Percentiles rank a stretch among this genome's conserved stretches.
Conservation (phyloP, 2,113 vertebrate species). For the Toxotes jaculatrix region DNA sequence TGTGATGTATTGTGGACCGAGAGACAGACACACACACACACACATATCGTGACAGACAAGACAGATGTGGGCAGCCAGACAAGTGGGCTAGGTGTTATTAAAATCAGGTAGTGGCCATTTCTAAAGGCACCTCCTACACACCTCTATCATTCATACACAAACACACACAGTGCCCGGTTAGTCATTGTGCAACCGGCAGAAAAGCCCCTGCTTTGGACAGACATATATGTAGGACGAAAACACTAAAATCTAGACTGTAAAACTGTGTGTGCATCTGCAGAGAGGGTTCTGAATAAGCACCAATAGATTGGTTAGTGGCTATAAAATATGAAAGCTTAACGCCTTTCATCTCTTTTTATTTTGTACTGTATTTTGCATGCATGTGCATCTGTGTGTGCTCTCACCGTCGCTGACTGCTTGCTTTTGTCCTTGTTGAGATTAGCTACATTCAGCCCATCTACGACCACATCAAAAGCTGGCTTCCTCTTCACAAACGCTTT, state of each 20-base stretch:
- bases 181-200: slow-evolving; percentile 57
- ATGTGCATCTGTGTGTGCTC: slow-evolving; percentile 51
- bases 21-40: not conserved
- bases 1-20: not conserved
- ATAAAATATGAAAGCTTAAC: not conserved
- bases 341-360: not conserved
- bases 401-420: slow-evolving; percentile 88
- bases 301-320: not conserved
- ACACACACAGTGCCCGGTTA: slow-evolving; percentile 28
- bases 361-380: not conserved
- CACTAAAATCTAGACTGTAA: slow-evolving; percentile 30
- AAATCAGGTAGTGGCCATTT: slow-evolving; percentile 53
- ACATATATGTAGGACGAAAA: slow-evolving; percentile 25
- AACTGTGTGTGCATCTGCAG: not conserved
- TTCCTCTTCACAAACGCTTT: slow-evolving; percentile 87
- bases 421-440: slow-evolving; percentile 78
- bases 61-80: slow-evolving; percentile 56
- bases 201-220: slow-evolving; percentile 58
- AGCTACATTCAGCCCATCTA: slow-evolving; percentile 95
- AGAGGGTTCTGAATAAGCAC: not conserved
- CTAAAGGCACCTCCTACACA: slow-evolving; percentile 32
- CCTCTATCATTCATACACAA: slow-evolving; percentile 16
- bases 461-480: slow-evolving; percentile 91
- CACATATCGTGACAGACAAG: slow-evolving; percentile 17
- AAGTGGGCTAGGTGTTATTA: slow-evolving; percentile 44